Base-by-base conservation (phyloP, 2,888 invertebrate genomes). In the Mythimna albipuncta region DNA sequence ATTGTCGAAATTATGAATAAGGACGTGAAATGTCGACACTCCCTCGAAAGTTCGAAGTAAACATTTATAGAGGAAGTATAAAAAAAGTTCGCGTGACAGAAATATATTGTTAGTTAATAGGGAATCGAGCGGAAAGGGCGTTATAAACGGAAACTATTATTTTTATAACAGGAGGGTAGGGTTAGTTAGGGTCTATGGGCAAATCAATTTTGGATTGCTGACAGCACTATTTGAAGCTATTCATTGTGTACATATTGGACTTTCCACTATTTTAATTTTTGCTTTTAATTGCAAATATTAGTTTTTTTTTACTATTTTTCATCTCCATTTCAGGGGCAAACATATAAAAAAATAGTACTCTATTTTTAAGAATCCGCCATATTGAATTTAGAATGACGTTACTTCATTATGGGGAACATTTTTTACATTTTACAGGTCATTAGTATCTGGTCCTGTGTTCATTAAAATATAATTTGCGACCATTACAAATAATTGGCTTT, bases 111-210 rank as follows among this genome's bases (percentile, higher is more conserved):
- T 82, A 80, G 75, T 77, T 79, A 82, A 83, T 81, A 76, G 82
- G 68, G 79, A 81, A 81, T 72, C 55, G 71, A 75, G 41, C 76
- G 79, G 79, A 78, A 83, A 80, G 87, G 82, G 83, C 75, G 81
- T 70, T 61, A 70, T 67, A 74, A 80, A 78, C 82, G 88, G 87
- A 88, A 88, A 87, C 86, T 81, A 86, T 88, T 82, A 83, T 81
- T 85, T 84, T 85, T 87, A 73, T 79, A 84, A 75, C 65, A 70
- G 70, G 79, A 66, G 72, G 72, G 77, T 64, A 47, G 64, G 38
- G 66, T 50, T 13, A 26, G 41, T 6, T 4, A 59, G 55, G 32
- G 47, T 47, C 44, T 6, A 16, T 6, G 66, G 55, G 11, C 5
- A 59, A 66, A 82, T 78, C 61, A 10, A 63, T 59, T 59, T 69